phyloP scores from a whole-genome alignment of 2,113 vertebrate species.

The Nycticorax nycticorax region DNA sequence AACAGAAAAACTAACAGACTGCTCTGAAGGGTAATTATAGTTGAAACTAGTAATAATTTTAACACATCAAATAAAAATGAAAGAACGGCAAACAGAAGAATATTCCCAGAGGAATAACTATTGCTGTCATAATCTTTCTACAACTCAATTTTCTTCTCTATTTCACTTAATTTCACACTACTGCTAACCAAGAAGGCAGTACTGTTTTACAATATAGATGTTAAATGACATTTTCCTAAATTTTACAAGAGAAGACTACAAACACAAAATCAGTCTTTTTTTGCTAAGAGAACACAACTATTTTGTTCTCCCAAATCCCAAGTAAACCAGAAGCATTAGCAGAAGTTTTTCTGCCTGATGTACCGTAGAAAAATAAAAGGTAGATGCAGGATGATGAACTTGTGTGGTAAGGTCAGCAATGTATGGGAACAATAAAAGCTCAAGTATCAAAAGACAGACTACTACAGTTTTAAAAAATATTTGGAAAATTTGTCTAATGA shows the following conservation, averaged over 20 bases:
- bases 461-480: background rate
- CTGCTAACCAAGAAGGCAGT: background rate
- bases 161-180: background rate
- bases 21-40: background rate
- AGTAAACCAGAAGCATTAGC: background rate
- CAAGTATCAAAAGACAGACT: background rate
- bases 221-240: background rate
- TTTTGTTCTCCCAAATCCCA: background rate
- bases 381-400: background rate
- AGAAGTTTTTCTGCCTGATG: background rate
- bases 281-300: background rate
- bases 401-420: background rate
- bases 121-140: background rate
- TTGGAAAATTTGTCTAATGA: background rate
- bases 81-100: constrained; percentile 22
- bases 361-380: background rate
- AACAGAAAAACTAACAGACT: background rate
- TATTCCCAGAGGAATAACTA: background rate
- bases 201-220: background rate
- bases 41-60: constrained; percentile 30
- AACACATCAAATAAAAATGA: background rate
- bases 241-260: background rate
- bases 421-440: background rate
- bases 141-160: background rate
- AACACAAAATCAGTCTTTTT: background rate